These are phyloP conservation scores for Drosophila seguyi DNA, from an alignment of 1,140 invertebrate genomes.

Conservation along the genomic window DNA sequence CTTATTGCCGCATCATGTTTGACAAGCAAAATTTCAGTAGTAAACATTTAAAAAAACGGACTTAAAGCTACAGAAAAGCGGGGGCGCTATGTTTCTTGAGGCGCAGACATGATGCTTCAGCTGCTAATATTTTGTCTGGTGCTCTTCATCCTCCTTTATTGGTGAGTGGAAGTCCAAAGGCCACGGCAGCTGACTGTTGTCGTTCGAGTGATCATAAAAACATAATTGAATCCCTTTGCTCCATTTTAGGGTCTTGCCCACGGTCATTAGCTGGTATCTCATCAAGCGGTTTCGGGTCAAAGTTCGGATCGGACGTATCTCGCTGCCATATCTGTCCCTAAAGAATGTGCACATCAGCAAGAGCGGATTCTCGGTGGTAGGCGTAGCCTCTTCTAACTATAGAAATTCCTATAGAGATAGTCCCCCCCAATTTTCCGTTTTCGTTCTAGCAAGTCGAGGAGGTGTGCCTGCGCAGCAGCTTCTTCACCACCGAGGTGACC, in stretches of 20 bases:
- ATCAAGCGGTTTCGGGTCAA: slow-evolving; percentile 88
- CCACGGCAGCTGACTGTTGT: slow-evolving; percentile 1
- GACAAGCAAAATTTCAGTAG: slow-evolving; percentile 33
- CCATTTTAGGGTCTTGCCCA: slow-evolving; percentile 88
- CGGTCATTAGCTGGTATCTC: slow-evolving; percentile 88
- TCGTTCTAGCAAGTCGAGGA: slow-evolving; percentile 92
- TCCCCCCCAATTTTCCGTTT: not conserved
- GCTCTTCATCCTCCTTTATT: slow-evolving; percentile 73
- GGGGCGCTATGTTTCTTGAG: slow-evolving; percentile 35
- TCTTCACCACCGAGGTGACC: slow-evolving; percentile 95
- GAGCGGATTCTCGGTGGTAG: slow-evolving; percentile 89
- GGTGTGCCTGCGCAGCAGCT: slow-evolving; percentile 94
- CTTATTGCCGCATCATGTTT: slow-evolving; percentile 29
- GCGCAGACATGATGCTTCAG: slow-evolving; percentile 67
- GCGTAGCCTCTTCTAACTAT: slow-evolving; percentile 39
- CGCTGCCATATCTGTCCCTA: slow-evolving; percentile 88
- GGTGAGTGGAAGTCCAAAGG: slow-evolving; percentile 49
- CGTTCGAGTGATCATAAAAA: slow-evolving; percentile 8
- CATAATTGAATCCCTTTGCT: slow-evolving; percentile 22
- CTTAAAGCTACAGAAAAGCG: not conserved
- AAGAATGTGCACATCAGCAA: slow-evolving; percentile 89
- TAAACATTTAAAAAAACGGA: slow-evolving; percentile 14
- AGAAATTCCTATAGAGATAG: slow-evolving; percentile 4
- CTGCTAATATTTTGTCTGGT: slow-evolving; percentile 60
- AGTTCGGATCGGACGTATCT: slow-evolving; percentile 89